A percentile compares a stretch with the other conserved stretches of the same genome.
Evolutionary conservation across 2,113 vertebrate species (phyloP).

Genomic region (Pedetes capensis): DNA sequence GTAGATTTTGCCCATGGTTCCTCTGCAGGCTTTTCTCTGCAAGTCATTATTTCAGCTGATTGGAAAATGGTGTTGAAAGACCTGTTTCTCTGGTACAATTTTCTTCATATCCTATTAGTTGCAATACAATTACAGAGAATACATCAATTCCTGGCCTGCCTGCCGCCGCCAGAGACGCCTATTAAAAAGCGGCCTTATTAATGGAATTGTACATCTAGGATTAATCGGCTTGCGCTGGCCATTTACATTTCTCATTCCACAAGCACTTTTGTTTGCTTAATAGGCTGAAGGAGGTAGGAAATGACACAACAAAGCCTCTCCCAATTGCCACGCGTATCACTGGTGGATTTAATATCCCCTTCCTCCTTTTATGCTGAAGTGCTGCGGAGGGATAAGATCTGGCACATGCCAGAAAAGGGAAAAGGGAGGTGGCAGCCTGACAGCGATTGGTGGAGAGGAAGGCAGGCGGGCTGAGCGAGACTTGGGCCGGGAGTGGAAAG

Average conservation of each 20-base stretch:
- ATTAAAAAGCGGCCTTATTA: slow-evolving; percentile 87
- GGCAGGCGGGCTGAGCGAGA: background rate
- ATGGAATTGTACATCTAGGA: slow-evolving; percentile 87
- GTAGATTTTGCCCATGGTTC: slow-evolving; percentile 53
- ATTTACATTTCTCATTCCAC: slow-evolving; percentile 88
- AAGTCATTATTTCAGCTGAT: slow-evolving; percentile 85
- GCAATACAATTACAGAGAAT: slow-evolving; percentile 86
- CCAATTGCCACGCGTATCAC: slow-evolving; percentile 74
- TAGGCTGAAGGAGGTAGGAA: slow-evolving; percentile 87
- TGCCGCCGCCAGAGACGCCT: slow-evolving; percentile 82
- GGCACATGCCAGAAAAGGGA: slow-evolving; percentile 14
- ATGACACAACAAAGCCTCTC: slow-evolving; percentile 83
- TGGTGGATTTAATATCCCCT: slow-evolving; percentile 77
- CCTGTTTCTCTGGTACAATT: slow-evolving; percentile 82
- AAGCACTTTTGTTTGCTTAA: slow-evolving; percentile 89
- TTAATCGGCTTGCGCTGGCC: slow-evolving; percentile 83
- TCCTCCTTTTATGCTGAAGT: slow-evolving; percentile 57
- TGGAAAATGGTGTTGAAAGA: slow-evolving; percentile 82
- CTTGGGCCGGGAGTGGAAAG: background rate
- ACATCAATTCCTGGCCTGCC: slow-evolving; percentile 85
- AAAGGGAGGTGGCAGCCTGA: background rate
- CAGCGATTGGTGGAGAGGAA: background rate
- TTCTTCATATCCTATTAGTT: slow-evolving; percentile 87
- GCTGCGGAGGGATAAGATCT: slow-evolving; percentile 61
- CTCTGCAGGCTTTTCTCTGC: slow-evolving; percentile 67